Conservation (phyloP, 64 coral and sea anemone genomes). For the Anthopleura sola region DNA sequence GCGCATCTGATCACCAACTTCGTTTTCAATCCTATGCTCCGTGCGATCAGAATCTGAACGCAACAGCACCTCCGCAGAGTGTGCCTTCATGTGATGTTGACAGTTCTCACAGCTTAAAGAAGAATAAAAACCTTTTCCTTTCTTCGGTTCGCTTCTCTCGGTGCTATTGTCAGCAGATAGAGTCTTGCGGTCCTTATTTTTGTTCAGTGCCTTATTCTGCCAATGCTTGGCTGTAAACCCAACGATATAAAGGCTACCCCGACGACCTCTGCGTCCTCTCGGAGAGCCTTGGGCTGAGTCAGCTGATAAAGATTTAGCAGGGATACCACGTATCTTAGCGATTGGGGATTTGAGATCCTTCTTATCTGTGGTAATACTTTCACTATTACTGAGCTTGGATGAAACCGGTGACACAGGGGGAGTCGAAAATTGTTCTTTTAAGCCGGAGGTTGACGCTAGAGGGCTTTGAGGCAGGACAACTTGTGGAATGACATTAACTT, state of each 20-base stretch:
- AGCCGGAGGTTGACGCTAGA: neutral
- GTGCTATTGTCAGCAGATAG: slow-evolving; percentile 11
- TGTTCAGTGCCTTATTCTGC: slow-evolving; percentile 86
- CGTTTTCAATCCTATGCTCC: neutral
- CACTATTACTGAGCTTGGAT: slow-evolving; percentile 6
- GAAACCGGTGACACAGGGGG: neutral
- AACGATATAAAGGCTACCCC: slow-evolving; percentile 83
- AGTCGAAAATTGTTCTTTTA: neutral
- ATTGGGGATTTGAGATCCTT: neutral
- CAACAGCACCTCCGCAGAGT: neutral
- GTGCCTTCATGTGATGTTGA: neutral
- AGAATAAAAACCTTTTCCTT: neutral
- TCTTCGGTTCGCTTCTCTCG: neutral
- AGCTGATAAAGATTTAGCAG: slow-evolving; percentile 54
- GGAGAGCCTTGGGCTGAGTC: slow-evolving; percentile 69
- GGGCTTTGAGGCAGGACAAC: neutral
- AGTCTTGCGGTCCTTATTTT: slow-evolving; percentile 41
- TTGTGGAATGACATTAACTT: neutral
- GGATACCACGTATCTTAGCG: slow-evolving; percentile 29
- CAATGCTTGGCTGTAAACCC: slow-evolving; percentile 90
- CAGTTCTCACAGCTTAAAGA: slow-evolving; percentile 14
- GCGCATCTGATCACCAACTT: neutral
- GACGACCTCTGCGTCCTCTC: slow-evolving; percentile 67
- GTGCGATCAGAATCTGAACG: neutral
- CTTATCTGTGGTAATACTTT: neutral